Conservation (phyloP, 2,888 invertebrate species). For the Scelioninae gen. 1 region DNA sequence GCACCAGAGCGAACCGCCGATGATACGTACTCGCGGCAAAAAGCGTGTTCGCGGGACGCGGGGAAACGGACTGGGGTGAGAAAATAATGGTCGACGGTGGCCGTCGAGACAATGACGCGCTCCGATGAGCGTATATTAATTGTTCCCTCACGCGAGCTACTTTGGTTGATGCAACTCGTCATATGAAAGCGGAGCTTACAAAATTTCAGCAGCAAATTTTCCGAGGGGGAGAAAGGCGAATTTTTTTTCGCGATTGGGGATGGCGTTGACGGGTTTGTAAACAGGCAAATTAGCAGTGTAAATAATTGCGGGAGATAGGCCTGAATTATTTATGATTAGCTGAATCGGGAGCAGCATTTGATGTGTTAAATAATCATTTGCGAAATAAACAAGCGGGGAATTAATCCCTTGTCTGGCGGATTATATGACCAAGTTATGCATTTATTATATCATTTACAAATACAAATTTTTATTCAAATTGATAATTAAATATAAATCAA, state of each 20-base stretch:
- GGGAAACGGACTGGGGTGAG: slow-evolving; percentile 15
- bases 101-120: slow-evolving; percentile 64
- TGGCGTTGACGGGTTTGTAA: slow-evolving; percentile 8
- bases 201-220: too few species aligned
- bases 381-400: not conserved
- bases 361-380: slow-evolving; percentile 28
- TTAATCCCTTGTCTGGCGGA: slow-evolving; percentile 8
- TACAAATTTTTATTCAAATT: too few species aligned
- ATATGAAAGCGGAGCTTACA: too few species aligned
- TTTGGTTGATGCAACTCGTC: not conserved
- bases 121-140: slow-evolving; percentile 61
- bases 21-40: slow-evolving; percentile 64
- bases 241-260: slow-evolving; percentile 1
- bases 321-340: slow-evolving; percentile 26
- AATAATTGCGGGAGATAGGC: slow-evolving; percentile 7
- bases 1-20: slow-evolving; percentile 63
- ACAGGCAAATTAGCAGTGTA: slow-evolving; percentile 3
- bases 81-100: slow-evolving; percentile 41
- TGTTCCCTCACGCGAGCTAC: slow-evolving; percentile 47
- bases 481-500: too few species aligned
- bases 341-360: not conserved
- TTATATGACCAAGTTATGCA: not conserved
- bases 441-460: not conserved
- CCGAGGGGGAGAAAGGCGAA: too few species aligned
- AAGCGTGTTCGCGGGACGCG: slow-evolving; percentile 13